Evolutionary conservation across 2,113 vertebrate species (phyloP), one percentile per base, ranked within the genome.

Genomic region (Menura novaehollandiae): DNA sequence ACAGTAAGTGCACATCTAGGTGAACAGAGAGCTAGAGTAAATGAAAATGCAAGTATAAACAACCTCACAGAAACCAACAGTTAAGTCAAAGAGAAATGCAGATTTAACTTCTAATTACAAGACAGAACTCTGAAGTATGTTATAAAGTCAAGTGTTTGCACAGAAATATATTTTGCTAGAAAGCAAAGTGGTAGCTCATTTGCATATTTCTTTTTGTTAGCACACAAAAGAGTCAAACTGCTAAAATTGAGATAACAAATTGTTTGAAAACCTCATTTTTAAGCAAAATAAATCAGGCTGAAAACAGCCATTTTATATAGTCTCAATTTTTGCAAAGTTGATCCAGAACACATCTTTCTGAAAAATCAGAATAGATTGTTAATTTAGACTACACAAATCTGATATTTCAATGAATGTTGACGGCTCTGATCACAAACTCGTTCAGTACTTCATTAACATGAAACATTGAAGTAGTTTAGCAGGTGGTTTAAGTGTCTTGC

Each of bases 221-320:
- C 94, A 83, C 90, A 97, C 97, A 96, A 96, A 95, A 96, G 94
- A 97, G 76, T 96, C 85, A 95, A 98, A 97, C 94, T 95, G 93
- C 88, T 97, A 96, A 97, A 97, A 97, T 97, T 97, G 97, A 97
- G 94, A 96, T 49, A 95, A 87, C 24, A 94, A 97, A 96, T 97
- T 97, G 97, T 97, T 98, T 98, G 97, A 97, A 98, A 98, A 98
- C 93, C 88, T 97, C 53, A 72, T 90, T 97, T 97, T 97, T 79
- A 93, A 93, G 81, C 53, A 97, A 97, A 98, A 97, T 95, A 96
- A 97, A 92, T 94, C 76, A 96, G 15, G 30, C 47, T 83, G 73
- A 56, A 95, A 97, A 91, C 89, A 96, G 85, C 66, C 91, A 94
- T 95, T 97, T 97, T 87, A 88, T 86, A 85, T 30, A 88, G 30